Conservation (phyloP, 53 echinoderm and acorn worm species). For the Luidia sarsii region DNA sequence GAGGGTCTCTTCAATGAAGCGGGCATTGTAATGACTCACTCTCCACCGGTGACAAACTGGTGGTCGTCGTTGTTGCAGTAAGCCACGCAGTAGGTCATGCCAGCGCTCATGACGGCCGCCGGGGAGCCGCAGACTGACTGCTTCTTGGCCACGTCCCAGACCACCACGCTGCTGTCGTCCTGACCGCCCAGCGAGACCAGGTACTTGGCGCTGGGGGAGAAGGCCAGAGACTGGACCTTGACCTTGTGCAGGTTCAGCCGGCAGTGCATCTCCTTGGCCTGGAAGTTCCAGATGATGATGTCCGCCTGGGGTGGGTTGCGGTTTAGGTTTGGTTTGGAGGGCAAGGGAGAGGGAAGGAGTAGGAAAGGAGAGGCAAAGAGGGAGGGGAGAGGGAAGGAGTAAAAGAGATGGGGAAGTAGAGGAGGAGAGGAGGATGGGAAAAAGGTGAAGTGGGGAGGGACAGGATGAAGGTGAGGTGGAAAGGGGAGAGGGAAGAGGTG, state of each 20-base stretch:
- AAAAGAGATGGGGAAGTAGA: no score
- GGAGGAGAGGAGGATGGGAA: no score
- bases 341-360: no score
- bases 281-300: slow-evolving; percentile 93
- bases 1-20: neutral
- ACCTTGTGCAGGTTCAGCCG: slow-evolving; percentile 85
- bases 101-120: slow-evolving; percentile 91
- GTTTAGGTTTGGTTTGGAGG: neutral
- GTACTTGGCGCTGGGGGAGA: slow-evolving; percentile 85
- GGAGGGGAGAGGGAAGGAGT: no score
- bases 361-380: no score
- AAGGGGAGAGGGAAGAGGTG: no score
- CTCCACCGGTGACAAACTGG: slow-evolving; percentile 93
- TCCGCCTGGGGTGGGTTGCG: slow-evolving; percentile 81
- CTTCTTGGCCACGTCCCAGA: slow-evolving; percentile 83
- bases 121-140: slow-evolving; percentile 80
- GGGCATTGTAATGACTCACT: slow-evolving; percentile 69
- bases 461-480: no score
- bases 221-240: slow-evolving; percentile 95
- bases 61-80: slow-evolving; percentile 79
- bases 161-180: slow-evolving; percentile 89
- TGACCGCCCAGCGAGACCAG: slow-evolving; percentile 83
- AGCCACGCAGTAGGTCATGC: slow-evolving; percentile 87
- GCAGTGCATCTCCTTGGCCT: slow-evolving; percentile 64
- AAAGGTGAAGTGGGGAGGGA: no score